Conservation (phyloP, 2,797 vertebrate species). For the Tadarida brasiliensis region DNA sequence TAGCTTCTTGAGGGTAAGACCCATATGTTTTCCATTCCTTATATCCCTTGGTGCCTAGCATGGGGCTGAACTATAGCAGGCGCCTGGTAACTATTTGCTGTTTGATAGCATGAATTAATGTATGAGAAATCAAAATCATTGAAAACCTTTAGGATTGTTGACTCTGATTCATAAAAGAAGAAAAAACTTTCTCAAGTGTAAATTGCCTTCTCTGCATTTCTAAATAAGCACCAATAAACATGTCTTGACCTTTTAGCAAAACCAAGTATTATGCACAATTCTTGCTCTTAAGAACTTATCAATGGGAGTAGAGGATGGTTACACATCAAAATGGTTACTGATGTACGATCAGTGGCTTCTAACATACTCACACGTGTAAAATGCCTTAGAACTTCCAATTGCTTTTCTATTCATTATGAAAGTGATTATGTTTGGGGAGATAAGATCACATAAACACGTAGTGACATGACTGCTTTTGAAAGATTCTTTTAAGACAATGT, state of each 20-base stretch:
- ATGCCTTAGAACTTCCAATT: background rate
- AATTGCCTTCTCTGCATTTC: conserved; percentile 38
- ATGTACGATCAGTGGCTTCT: conserved; percentile 25
- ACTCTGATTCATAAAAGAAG: conserved; percentile 19
- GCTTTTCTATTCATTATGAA: background rate
- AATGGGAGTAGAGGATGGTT: background rate
- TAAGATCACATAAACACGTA: background rate
- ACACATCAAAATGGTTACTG: background rate
- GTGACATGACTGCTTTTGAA: background rate
- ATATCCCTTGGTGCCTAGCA: background rate
- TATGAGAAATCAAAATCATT: background rate
- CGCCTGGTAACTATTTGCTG: background rate
- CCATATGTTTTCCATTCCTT: background rate
- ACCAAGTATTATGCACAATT: background rate
- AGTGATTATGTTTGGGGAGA: background rate
- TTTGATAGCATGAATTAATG: background rate
- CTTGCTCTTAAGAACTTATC: conserved; percentile 1
- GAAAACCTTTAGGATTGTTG: conserved; percentile 18
- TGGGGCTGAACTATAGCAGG: too few species aligned
- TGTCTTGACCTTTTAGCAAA: conserved; percentile 23
- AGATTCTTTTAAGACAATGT: background rate
- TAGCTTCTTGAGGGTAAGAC: background rate
- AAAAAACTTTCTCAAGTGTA: background rate
- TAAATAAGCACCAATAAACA: conserved; percentile 10
- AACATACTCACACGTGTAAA: background rate